Percentiles rank a stretch among this genome's conserved stretches.
Conservation (phyloP, 2,888 invertebrate species). For the Linnaemya tessellans region DNA sequence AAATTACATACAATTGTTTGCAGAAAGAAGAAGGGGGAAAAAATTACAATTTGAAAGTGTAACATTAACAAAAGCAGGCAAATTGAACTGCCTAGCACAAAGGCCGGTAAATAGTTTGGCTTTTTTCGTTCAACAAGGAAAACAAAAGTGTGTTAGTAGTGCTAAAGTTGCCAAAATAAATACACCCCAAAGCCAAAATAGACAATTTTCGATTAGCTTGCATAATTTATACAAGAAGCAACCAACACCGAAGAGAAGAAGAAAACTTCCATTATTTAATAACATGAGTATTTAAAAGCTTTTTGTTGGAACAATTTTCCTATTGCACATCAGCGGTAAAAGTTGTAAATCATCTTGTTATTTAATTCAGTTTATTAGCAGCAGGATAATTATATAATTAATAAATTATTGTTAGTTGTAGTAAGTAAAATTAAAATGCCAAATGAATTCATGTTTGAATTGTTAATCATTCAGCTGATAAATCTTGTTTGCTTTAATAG, state of each 20-base stretch:
- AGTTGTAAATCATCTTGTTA: conserved; percentile 41
- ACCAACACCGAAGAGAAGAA: background rate
- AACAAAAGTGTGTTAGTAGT: conserved; percentile 40
- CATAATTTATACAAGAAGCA: conserved; percentile 17
- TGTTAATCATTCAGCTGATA: background rate
- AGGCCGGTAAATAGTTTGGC: conserved; percentile 10
- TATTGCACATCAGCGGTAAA: conserved; percentile 4
- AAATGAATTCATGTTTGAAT: background rate
- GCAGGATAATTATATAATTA: background rate
- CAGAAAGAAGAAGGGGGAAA: background rate
- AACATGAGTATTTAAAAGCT: background rate
- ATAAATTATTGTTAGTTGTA: background rate
- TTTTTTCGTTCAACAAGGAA: conserved; percentile 5
- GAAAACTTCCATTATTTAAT: background rate
- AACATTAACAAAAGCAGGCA: conserved; percentile 28
- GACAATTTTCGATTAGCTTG: background rate
- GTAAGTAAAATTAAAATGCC: background rate
- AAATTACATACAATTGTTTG: conserved; percentile 43
- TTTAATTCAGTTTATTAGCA: background rate
- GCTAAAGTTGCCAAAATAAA: conserved; percentile 19
- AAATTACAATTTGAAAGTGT: conserved; percentile 17
- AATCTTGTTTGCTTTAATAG: conserved; percentile 7
- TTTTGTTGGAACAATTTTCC: background rate
- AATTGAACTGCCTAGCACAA: background rate
- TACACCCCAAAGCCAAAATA: background rate